A percentile compares a stretch with the other conserved stretches of the same genome.
phyloP scores from a whole-genome alignment of 2,888 invertebrate genomes.

The Amorpha juglandis region DNA sequence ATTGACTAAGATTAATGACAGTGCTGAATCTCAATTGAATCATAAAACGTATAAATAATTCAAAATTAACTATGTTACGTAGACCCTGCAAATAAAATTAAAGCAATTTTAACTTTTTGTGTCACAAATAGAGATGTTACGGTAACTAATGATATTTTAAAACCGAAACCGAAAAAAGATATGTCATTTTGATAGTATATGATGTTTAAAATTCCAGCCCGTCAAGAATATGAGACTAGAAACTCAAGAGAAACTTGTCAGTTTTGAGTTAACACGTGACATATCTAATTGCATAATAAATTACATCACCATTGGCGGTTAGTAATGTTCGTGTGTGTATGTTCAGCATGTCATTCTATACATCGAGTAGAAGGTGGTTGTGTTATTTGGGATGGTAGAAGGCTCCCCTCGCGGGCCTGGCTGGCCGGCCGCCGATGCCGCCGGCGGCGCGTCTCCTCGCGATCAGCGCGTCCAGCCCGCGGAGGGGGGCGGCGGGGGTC shows the following conservation, averaged over 20 bases:
- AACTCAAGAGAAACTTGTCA: not conserved
- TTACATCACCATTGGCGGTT: not conserved
- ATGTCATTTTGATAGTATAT: not conserved
- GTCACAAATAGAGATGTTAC: not conserved
- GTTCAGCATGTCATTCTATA: slow-evolving; percentile 45
- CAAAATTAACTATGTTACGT: slow-evolving; percentile 7
- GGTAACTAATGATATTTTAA: not conserved
- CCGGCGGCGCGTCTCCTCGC: slow-evolving; percentile 88
- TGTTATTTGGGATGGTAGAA: slow-evolving; percentile 53
- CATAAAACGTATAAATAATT: slow-evolving; percentile 14
- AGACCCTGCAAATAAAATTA: slow-evolving; percentile 15
- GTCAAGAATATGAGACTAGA: not conserved
- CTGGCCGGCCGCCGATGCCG: slow-evolving; percentile 63
- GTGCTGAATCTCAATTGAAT: slow-evolving; percentile 39
- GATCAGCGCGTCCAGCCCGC: slow-evolving; percentile 87
- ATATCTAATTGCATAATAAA: not conserved
- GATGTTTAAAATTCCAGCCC: not conserved
- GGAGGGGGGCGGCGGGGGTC: slow-evolving; percentile 84
- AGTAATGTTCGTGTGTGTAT: slow-evolving; percentile 4
- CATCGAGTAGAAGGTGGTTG: slow-evolving; percentile 20
- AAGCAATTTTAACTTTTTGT: not conserved
- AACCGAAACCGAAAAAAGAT: not conserved
- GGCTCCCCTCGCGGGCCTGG: slow-evolving; percentile 62
- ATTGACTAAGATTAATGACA: slow-evolving; percentile 77
- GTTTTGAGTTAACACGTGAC: not conserved